Base-by-base conservation (phyloP, 2,113 vertebrate genomes). In the Cyprinodon brontotheroides region DNA sequence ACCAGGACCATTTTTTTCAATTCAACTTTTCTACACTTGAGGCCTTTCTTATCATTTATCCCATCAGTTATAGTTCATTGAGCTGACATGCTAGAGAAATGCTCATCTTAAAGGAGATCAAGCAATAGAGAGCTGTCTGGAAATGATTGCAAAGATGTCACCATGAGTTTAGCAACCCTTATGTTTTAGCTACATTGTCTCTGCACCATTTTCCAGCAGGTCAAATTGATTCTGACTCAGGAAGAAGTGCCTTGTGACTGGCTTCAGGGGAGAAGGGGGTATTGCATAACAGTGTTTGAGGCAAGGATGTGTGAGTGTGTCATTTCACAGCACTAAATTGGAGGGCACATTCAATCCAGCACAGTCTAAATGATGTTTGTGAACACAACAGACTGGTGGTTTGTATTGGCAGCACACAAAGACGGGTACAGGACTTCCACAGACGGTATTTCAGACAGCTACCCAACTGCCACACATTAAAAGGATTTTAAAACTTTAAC, bases 61-160 rank as follows among this genome's bases (percentile, higher is more conserved):
- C 48, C 59, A 86, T 80, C 74, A 74, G 72, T 73, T 75, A 62
- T n/a, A 62, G 64, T 72, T 81, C 76, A 77, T 66, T 79, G 81
- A 84, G 60, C 48, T 65, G 77, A 79, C 74, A 72, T 61, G 45
- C 43, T 45, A n/a, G 59, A 75, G 68, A 78, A 78, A 75, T 61
- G 67, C 62, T 85, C 65, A 68, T 67, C 77, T 78, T 39, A 65
- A 75, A 40, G 57, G 59, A 81, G 70, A 89, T 74, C 22, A 80
- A 84, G 66, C 74, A 75, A 79, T 70, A 36, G 80, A 64, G 68
- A 75, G 65, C 64, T 39, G 47, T 81, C 70, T 62, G 48, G 78
- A 47, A 63, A 73, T 61, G 41, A 77, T 67, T 72, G 63, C 15
- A 17, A 70, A 47, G 39, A 70, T 65, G 79, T 75, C 81, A 81